Evolutionary conservation across 1,140 invertebrate species (phyloP).

Genomic region (Coptotermes formosanus): DNA sequence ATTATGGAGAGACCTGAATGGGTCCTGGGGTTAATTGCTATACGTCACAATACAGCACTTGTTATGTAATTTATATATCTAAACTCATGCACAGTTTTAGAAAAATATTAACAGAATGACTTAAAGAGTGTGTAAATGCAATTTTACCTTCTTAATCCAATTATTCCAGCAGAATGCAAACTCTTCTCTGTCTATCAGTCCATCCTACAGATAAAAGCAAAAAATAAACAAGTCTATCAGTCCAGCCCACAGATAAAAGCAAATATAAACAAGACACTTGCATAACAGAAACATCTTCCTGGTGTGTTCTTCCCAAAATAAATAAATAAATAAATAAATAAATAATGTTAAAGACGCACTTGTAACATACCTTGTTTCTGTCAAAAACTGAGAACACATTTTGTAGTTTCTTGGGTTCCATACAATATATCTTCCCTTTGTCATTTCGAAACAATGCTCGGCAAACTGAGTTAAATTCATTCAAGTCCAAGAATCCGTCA

Average conservation of each 20-base stretch:
- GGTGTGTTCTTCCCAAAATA: too few relatives aligned
- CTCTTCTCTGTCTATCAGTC: slow-evolving; percentile 77
- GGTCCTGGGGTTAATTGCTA: too few relatives aligned
- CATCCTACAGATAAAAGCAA: slow-evolving; percentile 56
- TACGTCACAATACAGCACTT: too few relatives aligned
- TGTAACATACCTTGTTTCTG: slow-evolving; percentile 54
- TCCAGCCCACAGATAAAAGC: slow-evolving; percentile 58
- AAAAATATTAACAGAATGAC: too few relatives aligned
- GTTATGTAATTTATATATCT: too few relatives aligned
- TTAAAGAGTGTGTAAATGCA: too few relatives aligned
- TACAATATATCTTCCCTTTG: slow-evolving; percentile 77
- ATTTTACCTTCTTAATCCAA: slow-evolving; percentile 50
- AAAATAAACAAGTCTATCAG: slow-evolving; percentile 58
- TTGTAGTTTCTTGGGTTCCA: slow-evolving; percentile 67
- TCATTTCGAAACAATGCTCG: slow-evolving; percentile 84
- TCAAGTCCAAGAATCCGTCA: slow-evolving; percentile 73
- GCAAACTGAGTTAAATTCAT: slow-evolving; percentile 78
- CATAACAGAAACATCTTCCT: not conserved
- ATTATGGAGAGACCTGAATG: too few relatives aligned
- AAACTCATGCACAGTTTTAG: too few relatives aligned
- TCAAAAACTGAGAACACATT: slow-evolving; percentile 81
- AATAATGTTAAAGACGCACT: too few relatives aligned
- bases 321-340: too few relatives aligned
- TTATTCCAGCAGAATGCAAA: slow-evolving; percentile 60
- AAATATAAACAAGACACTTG: not conserved